A percentile compares a stretch with the other conserved stretches of the same genome.
Conservation (phyloP, 2,797 vertebrate genomes). For the Falco peregrinus region DNA sequence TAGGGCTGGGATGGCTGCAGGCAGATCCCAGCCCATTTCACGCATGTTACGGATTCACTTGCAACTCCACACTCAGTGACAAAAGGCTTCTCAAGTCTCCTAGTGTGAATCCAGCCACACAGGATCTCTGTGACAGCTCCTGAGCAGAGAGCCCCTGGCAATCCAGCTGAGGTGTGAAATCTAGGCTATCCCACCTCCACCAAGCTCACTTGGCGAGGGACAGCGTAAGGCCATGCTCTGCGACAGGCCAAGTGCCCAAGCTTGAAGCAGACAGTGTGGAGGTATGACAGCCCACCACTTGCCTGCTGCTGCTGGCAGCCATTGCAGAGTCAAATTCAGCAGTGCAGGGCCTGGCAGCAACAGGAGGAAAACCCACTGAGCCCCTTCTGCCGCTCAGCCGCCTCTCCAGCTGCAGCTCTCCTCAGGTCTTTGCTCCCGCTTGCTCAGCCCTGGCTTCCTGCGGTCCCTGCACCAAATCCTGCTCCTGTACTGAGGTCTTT, state of each 20-base stretch:
- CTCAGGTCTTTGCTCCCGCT: neutral
- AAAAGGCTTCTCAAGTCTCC: neutral
- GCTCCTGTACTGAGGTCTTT: neutral
- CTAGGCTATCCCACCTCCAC: neutral
- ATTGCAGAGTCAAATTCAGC: neutral
- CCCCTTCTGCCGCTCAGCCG: neutral
- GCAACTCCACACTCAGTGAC: neutral
- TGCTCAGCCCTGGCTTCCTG: neutral
- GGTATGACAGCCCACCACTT: neutral
- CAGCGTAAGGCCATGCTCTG: fast-evolving
- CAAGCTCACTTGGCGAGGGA: neutral
- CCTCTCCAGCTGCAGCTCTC: neutral
- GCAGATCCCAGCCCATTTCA: neutral
- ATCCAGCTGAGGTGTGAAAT: neutral
- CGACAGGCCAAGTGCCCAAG: fast-evolving
- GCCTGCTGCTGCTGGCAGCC: neutral
- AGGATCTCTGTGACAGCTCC: neutral
- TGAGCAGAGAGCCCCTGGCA: neutral
- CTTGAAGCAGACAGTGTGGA: fast-evolving
- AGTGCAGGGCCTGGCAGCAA: fast-evolving
- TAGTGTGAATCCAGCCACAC: neutral
- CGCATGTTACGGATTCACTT: neutral
- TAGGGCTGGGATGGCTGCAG: neutral
- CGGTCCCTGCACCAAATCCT: neutral
- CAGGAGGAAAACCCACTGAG: neutral